phyloP scores from a whole-genome alignment of 2,797 vertebrate genomes.

The Potorous gilbertii region DNA sequence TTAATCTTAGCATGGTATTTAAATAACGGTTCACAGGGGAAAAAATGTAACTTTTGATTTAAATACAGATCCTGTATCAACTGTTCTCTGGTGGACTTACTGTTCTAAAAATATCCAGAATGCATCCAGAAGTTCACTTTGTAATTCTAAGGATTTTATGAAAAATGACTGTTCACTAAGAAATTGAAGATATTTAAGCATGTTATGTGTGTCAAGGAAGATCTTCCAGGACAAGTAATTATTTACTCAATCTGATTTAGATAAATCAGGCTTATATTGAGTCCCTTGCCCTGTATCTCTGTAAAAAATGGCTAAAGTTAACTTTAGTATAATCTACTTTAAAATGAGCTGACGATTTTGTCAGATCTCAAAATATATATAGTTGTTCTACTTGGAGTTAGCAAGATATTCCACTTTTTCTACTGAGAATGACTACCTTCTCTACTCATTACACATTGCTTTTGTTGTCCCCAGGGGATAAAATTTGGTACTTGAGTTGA shows the following conservation, averaged over 20 bases:
- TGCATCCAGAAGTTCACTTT: neutral
- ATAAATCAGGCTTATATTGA: neutral
- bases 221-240: constrained; percentile 10
- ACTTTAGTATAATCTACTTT: constrained; percentile 14
- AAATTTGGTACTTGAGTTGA: neutral
- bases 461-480: neutral
- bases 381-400: neutral
- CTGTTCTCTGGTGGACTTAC: neutral
- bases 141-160: neutral
- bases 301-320: neutral
- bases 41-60: constrained; percentile 34
- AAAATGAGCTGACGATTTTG: neutral
- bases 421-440: neutral
- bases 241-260: constrained; percentile 29
- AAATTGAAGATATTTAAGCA: constrained; percentile 13
- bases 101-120: neutral
- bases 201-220: neutral
- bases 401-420: neutral
- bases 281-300: constrained; percentile 6
- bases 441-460: neutral
- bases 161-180: neutral
- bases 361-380: neutral
- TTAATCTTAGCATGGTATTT: constrained; percentile 28
- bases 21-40: neutral
- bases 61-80: neutral